Evolutionary conservation across 2,888 invertebrate species (phyloP).

Genomic region (Micropterix aruncella): DNA sequence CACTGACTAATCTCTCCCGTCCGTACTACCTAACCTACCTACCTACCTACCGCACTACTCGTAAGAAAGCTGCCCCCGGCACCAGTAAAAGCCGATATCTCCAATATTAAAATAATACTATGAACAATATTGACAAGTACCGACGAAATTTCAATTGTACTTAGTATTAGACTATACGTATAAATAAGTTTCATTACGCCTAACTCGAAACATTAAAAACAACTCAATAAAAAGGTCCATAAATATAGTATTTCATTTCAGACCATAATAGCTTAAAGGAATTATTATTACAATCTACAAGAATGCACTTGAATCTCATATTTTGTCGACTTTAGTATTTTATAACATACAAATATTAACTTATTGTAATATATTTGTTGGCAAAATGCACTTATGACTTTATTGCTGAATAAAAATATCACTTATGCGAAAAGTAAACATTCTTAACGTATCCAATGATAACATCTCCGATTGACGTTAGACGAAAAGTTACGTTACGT

Average conservation of each 20-base stretch:
- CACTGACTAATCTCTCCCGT: too few species aligned
- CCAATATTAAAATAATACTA: neutral
- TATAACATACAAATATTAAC: constrained; percentile 30
- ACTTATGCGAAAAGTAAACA: constrained; percentile 34
- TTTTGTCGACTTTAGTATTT: constrained; percentile 31
- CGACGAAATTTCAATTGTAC: constrained; percentile 1
- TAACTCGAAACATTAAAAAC: constrained; percentile 9
- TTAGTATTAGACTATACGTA: constrained; percentile 12
- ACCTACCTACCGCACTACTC: too few species aligned
- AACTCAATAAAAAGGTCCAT: constrained; percentile 13
- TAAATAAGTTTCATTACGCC: constrained; percentile 4
- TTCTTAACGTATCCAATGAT: neutral
- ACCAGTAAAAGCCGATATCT: neutral
- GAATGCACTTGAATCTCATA: constrained; percentile 41
- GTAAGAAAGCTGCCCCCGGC: neutral
- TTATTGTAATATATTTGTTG: constrained; percentile 30
- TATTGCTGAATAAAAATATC: constrained; percentile 42
- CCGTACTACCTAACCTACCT: too few species aligned
- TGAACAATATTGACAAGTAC: neutral
- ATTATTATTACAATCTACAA: constrained; percentile 37
- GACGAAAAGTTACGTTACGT: constrained; percentile 3
- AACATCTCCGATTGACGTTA: neutral
- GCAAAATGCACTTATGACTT: constrained; percentile 36
- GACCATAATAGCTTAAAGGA: constrained; percentile 38
- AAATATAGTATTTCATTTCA: constrained; percentile 25